Conservation (phyloP, 2,888 invertebrate genomes). For the Caradrina kadenii region DNA sequence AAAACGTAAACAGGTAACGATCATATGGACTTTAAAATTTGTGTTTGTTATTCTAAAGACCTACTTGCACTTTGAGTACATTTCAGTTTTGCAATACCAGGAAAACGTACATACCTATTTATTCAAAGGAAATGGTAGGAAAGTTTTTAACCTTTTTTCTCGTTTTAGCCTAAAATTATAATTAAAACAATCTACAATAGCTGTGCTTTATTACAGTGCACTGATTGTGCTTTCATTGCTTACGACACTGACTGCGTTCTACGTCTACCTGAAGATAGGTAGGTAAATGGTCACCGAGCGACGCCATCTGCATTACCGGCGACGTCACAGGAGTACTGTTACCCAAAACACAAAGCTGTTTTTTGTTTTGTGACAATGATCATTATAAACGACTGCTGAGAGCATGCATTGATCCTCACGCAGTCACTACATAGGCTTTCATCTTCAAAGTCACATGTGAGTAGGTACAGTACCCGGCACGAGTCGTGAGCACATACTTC, state of each 20-base stretch:
- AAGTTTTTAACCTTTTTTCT: not conserved
- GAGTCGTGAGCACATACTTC: no score
- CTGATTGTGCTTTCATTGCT: not conserved
- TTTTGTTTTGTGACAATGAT: not conserved
- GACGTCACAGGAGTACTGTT: not conserved
- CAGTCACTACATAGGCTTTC: not conserved
- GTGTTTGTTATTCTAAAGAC: conserved; percentile 27
- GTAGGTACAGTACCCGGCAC: no score
- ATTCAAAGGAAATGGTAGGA: not conserved
- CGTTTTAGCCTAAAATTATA: not conserved
- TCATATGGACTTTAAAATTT: conserved; percentile 45
- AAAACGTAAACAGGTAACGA: conserved; percentile 39
- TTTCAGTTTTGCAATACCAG: conserved; percentile 26
- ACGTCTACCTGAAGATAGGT: not conserved
- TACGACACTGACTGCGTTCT: not conserved
- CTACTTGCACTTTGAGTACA: conserved; percentile 6
- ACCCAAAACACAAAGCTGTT: not conserved
- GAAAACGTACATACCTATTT: not conserved
- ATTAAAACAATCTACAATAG: not conserved
- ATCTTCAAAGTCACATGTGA: no score
- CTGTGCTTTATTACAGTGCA: not conserved
- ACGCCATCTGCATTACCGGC: not conserved
- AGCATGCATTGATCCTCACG: no score
- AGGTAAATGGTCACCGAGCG: not conserved
- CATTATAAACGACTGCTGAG: not conserved